Evolutionary conservation across 2,888 invertebrate species (phyloP).

Genomic region (Lacanobia oleracea): DNA sequence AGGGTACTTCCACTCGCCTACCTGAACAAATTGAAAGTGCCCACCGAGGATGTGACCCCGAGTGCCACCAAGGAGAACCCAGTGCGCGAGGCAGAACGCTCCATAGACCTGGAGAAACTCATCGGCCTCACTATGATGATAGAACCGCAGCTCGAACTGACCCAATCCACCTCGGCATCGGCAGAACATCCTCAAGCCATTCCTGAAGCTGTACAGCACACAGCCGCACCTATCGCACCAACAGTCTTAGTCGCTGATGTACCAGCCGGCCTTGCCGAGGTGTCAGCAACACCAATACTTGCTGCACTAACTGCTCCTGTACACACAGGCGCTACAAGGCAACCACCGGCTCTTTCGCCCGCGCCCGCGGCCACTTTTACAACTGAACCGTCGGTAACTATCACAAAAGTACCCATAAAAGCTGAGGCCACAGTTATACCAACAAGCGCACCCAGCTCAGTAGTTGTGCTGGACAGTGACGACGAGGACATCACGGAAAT

Average conservation of each 20-base stretch:
- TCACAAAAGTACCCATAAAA: constrained; percentile 66
- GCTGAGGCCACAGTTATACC: constrained; percentile 63
- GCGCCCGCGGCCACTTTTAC: constrained; percentile 8
- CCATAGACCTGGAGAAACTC: constrained; percentile 83
- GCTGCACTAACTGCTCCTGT: not conserved
- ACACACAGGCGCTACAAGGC: not conserved
- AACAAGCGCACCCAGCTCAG: constrained; percentile 36
- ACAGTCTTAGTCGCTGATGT: not conserved
- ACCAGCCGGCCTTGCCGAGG: not conserved
- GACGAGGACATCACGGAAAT: constrained; percentile 72
- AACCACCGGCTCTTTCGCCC: constrained; percentile 8
- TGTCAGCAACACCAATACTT: not conserved
- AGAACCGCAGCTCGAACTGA: constrained; percentile 47
- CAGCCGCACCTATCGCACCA: not conserved
- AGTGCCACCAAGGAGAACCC: constrained; percentile 74
- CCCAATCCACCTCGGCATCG: not conserved
- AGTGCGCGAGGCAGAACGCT: constrained; percentile 83
- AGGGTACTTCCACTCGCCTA: constrained; percentile 83
- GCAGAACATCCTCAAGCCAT: constrained; percentile 8
- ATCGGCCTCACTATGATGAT: constrained; percentile 75
- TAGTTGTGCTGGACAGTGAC: constrained; percentile 84
- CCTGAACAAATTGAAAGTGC: constrained; percentile 76
- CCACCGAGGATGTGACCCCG: constrained; percentile 70
- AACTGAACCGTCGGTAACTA: constrained; percentile 1
- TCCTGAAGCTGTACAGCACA: constrained; percentile 23